phyloP scores from a whole-genome alignment of 2,797 vertebrate genomes.

The Ptychobarbus kaznakovi region DNA sequence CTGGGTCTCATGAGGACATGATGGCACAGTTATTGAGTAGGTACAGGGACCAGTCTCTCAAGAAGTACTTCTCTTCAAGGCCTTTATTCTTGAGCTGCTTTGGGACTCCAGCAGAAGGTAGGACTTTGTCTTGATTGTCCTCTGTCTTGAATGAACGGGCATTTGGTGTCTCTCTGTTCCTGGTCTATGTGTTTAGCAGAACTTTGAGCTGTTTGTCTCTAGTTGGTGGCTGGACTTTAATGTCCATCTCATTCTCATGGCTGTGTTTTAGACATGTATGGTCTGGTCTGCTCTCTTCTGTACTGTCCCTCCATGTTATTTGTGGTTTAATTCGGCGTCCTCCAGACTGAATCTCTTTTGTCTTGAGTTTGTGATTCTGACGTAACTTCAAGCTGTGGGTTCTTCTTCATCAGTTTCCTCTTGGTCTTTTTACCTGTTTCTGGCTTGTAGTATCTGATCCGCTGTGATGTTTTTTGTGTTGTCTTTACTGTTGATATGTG shows the following conservation, averaged over 20 bases:
- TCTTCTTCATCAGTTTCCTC: conserved; percentile 16
- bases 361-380: conserved; percentile 23
- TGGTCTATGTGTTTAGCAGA: conserved; percentile 41
- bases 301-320: conserved; percentile 29
- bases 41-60: conserved; percentile 38
- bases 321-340: conserved; percentile 5
- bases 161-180: conserved; percentile 24
- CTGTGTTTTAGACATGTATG: conserved; percentile 75
- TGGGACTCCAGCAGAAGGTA: conserved; percentile 48
- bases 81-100: conserved; percentile 24
- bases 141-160: conserved; percentile 31
- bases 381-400: background rate
- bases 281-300: conserved; percentile 34
- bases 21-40: conserved; percentile 14
- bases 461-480: conserved; percentile 6
- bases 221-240: conserved; percentile 11
- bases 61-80: conserved; percentile 38
- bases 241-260: conserved; percentile 9
- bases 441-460: background rate
- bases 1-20: conserved; percentile 28
- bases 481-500: background rate
- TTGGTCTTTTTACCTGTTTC: conserved; percentile 1
- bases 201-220: conserved; percentile 40
- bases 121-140: conserved; percentile 36
- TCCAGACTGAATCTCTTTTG: conserved; percentile 19